These are phyloP conservation scores for Malurus leucopterus DNA, from an alignment of 2,797 vertebrate genomes.

Conservation along the genomic window DNA sequence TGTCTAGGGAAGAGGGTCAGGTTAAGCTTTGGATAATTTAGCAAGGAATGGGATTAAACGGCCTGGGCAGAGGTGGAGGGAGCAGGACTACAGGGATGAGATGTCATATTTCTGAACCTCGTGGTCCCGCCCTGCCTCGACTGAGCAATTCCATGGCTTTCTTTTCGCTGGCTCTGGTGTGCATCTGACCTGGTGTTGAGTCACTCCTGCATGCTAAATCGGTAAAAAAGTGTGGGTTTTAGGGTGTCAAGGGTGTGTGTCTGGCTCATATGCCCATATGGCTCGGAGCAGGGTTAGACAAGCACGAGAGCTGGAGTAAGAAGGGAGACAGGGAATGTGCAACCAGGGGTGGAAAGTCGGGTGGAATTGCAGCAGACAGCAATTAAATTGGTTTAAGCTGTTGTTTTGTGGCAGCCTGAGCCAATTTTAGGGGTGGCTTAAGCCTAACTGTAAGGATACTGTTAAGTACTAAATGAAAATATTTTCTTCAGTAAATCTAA, in stretches of 20 bases:
- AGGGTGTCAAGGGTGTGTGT: not conserved
- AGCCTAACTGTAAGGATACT: not conserved
- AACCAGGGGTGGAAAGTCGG: not conserved
- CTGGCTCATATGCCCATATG: not conserved
- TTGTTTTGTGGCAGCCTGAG: constrained; percentile 8
- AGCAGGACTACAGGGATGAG: not conserved
- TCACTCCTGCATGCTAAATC: not conserved
- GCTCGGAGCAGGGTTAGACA: not conserved
- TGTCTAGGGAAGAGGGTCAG: not conserved
- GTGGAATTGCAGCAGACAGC: constrained; percentile 1
- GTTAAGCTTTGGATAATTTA: not conserved
- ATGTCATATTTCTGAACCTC: not conserved
- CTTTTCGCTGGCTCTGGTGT: not conserved
- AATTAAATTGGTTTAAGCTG: constrained; percentile 39
- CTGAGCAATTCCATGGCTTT: not conserved
- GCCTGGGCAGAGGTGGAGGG: not conserved
- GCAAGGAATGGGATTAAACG: not conserved
- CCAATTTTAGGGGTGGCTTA: constrained; percentile 9
- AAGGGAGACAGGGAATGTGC: not conserved
- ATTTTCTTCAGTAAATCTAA: not conserved
- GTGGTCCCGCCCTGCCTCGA: not conserved
- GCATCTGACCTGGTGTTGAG: not conserved
- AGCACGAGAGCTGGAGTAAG: not conserved
- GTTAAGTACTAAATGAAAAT: not conserved
- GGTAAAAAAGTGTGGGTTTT: not conserved